phyloP scores from a whole-genome alignment of 2,797 vertebrate species.

The Siniperca obscura region DNA sequence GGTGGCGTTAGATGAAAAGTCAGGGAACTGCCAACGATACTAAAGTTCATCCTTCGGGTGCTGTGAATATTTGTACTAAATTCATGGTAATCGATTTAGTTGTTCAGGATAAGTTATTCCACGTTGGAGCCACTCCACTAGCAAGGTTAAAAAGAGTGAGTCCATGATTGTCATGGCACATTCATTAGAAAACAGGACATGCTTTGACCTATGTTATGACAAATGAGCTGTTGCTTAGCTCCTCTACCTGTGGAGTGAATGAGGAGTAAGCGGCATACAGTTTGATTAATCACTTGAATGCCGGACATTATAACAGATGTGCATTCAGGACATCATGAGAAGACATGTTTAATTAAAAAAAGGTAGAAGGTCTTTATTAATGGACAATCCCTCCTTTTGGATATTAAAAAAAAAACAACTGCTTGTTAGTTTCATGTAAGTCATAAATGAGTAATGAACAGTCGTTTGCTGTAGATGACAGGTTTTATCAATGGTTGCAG shows the following conservation, averaged over 20 bases:
- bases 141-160: neutral
- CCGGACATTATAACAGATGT: slow-evolving; percentile 52
- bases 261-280: neutral
- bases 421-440: slow-evolving; percentile 47
- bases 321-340: slow-evolving; percentile 58
- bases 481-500: slow-evolving; percentile 10
- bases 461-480: slow-evolving; percentile 9
- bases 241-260: neutral
- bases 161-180: slow-evolving; percentile 21
- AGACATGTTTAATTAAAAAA: slow-evolving; percentile 38
- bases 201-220: slow-evolving; percentile 19
- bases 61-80: neutral
- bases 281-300: slow-evolving; percentile 42
- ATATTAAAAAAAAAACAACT: slow-evolving; percentile 35
- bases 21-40: neutral
- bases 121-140: neutral
- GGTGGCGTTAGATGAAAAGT: neutral
- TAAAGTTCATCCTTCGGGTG: neutral
- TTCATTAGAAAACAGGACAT: slow-evolving; percentile 52
- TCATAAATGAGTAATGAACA: slow-evolving; percentile 30
- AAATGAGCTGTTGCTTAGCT: slow-evolving; percentile 70
- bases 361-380: slow-evolving; percentile 63
- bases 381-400: slow-evolving; percentile 38
- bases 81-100: neutral
- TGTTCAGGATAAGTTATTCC: neutral